These are phyloP conservation scores for Podarcis muralis DNA, from an alignment of 2,113 vertebrate species.

Conservation along the genomic window DNA sequence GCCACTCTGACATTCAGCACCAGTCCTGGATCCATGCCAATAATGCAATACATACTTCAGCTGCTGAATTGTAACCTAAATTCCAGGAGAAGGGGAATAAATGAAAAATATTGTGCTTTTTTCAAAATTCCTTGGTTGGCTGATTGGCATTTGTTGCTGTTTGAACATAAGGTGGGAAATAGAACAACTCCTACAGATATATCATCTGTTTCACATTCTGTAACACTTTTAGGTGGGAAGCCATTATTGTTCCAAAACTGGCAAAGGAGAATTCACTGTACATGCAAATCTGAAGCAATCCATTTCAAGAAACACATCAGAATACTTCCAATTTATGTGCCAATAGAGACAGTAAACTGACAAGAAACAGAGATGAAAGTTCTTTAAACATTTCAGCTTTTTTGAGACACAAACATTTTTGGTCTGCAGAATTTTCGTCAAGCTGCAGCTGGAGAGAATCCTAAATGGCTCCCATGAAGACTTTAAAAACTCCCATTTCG, in stretches of 20 bases:
- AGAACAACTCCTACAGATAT: constrained; percentile 69
- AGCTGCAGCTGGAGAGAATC: constrained; percentile 73
- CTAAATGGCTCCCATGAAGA: constrained; percentile 64
- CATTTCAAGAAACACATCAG: constrained; percentile 62
- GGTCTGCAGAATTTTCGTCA: constrained; percentile 70
- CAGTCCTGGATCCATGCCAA: background rate
- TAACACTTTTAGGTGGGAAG: constrained; percentile 65
- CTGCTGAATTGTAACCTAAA: constrained; percentile 21
- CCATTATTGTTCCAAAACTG: constrained; percentile 72
- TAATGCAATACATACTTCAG: background rate
- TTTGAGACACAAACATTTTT: constrained; percentile 73
- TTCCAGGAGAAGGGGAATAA: constrained; percentile 42
- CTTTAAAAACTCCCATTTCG: constrained; percentile 67
- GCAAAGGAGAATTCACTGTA: constrained; percentile 58
- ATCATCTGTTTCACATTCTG: constrained; percentile 72
- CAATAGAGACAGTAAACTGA: constrained; percentile 74
- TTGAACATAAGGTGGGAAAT: constrained; percentile 65
- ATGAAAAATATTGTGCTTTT: constrained; percentile 16
- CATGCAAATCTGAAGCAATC: constrained; percentile 64
- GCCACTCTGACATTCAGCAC: no score
- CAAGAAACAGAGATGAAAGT: constrained; percentile 73
- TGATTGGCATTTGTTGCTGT: constrained; percentile 62
- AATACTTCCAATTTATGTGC: constrained; percentile 74
- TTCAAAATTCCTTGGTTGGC: constrained; percentile 52
- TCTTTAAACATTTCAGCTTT: constrained; percentile 75